These are phyloP conservation scores for Eutolmus rufibarbis DNA, from an alignment of 2,888 invertebrate genomes.

Conservation along the genomic window DNA sequence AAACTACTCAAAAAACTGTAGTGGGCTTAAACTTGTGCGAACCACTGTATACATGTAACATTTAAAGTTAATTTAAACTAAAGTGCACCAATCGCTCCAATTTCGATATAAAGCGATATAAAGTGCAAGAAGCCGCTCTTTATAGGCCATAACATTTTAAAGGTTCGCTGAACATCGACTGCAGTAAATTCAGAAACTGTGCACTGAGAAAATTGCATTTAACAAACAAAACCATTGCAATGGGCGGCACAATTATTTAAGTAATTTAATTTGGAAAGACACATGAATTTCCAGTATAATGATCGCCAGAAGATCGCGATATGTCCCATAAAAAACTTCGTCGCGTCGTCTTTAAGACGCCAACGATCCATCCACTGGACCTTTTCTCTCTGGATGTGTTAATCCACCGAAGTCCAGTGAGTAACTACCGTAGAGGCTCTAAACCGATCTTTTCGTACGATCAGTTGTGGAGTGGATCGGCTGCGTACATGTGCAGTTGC, in stretches of 20 bases:
- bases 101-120: not conserved
- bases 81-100: not conserved
- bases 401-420: conserved; percentile 17
- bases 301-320: not conserved
- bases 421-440: conserved; percentile 5
- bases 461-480: not conserved
- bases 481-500: conserved; percentile 11
- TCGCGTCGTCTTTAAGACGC: not conserved
- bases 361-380: not conserved
- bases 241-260: not conserved
- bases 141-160: not conserved
- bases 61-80: too few relatives aligned
- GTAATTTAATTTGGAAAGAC: not conserved
- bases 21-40: too few relatives aligned
- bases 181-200: not conserved
- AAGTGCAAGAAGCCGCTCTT: not conserved
- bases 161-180: not conserved
- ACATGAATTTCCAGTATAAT: not conserved
- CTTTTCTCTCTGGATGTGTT: not conserved
- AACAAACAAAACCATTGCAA: not conserved
- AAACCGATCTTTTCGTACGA: conserved; percentile 4
- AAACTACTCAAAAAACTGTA: too few relatives aligned
- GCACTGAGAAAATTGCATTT: not conserved
- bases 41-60: too few relatives aligned
- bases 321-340: not conserved